Base-by-base conservation (phyloP, 2,888 invertebrate species). In the Dexiosoma caninum region DNA sequence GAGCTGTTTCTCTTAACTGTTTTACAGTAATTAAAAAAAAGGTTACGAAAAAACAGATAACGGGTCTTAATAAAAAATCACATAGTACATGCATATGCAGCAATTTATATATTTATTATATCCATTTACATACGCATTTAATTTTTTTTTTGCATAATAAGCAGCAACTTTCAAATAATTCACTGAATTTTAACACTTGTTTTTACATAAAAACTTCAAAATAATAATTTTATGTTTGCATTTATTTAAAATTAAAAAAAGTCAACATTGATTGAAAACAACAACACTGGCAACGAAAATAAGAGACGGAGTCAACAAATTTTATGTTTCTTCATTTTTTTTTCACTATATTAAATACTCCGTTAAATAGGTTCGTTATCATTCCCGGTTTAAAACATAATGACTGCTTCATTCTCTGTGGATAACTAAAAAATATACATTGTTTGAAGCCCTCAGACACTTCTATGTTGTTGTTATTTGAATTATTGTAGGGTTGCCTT, bases 371-470 rank as follows among this genome's bases (percentile, higher is more conserved):
- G 62, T 81, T 74, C 69, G 77, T 74, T 77, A 19, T 64, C 44
- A 70, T 74, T 49, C 77, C 81, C 81, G 81, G 72, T 69, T 81
- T 59, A 64, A 55, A 81, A 77, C 81, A 81, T 81, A 81, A 81
- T 81, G 77, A 77, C 53, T 49, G 40, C 10, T 55, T 51, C 37
- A 49, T 32, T 67, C 42, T 59, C 49, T 62, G 40, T 46, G 62
- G 76, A 23, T 67, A 62, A 46, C 67, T 32, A 46, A 55, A n/a
- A n/a, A n/a, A 55, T 72, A 64, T 72, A 55, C 37, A 46, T 60
- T 67, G 77, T 77, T 77, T 69, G 77, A 77, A 44, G 76, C 67
- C 80, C 72, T 71, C 80, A 76, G 80, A 62, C 55, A 60, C 10
- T 66, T 37, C 40, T 19, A 59, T 16, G 8, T 51, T 57, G 16